These are phyloP conservation scores for Drosophila percnosoma DNA, from an alignment of 2,888 invertebrate genomes.

Conservation along the genomic window DNA sequence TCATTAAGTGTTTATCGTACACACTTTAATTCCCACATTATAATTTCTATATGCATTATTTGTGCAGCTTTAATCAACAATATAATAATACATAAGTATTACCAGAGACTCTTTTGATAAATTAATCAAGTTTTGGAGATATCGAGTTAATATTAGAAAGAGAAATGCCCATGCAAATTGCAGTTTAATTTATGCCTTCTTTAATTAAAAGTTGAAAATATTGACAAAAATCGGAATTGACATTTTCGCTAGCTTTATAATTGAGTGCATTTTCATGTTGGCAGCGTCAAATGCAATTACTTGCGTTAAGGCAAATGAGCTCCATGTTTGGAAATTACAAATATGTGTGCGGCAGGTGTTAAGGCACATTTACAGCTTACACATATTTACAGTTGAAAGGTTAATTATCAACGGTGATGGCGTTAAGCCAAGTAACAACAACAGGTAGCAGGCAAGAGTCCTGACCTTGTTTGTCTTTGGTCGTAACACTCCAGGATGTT, in stretches of 20 bases:
- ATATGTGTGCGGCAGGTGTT: conserved; percentile 13
- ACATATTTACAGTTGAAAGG: conserved; percentile 55
- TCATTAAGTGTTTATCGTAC: background rate
- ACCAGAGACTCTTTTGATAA: background rate
- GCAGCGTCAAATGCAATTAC: conserved; percentile 56
- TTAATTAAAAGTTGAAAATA: background rate
- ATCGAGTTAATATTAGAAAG: background rate
- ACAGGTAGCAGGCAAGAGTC: conserved; percentile 29
- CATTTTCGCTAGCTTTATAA: conserved; percentile 8
- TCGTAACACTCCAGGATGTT: conserved; percentile 44
- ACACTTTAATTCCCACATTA: background rate
- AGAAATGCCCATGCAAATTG: too few relatives aligned
- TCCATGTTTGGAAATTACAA: conserved; percentile 27
- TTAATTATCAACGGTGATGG: conserved; percentile 59
- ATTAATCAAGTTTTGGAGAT: background rate
- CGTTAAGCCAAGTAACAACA: conserved; percentile 30
- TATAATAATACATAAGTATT: too few relatives aligned
- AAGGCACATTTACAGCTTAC: conserved; percentile 27
- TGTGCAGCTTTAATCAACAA: background rate
- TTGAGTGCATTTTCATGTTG: conserved; percentile 69
- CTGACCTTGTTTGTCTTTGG: conserved; percentile 42
- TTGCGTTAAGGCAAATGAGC: conserved; percentile 34
- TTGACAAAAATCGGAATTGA: conserved; percentile 1
- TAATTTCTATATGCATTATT: background rate
- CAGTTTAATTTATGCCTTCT: background rate